Base-by-base conservation (phyloP, 53 echinoderm and acorn worm genomes). In the Patiria pectinifera region DNA sequence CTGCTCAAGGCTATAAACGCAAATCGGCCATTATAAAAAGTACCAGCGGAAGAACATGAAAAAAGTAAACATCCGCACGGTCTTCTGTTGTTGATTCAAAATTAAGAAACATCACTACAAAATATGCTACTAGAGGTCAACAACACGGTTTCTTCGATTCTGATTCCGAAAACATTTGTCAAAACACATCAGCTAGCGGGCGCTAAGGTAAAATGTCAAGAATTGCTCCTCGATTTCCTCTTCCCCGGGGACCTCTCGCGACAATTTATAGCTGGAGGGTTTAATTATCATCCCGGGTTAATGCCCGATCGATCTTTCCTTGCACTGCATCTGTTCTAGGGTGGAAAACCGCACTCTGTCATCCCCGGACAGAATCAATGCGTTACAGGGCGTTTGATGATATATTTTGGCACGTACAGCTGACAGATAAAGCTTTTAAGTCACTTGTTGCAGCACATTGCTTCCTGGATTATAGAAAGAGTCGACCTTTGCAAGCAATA, bases 261-360 rank as follows among this genome's bases (percentile, higher is more conserved):
- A 74, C 15, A 74, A 24, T 74, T 74, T 74, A 69, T 74, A 74
- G 74, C 74, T 74, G 11, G 0, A 74, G 74, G 24, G 74, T 74
- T 74, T 23, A 74, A 74, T 74, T 74, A 24, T 74, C 4, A 23
- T 23, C 24, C 22, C 22, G 74, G 74, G 74, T 74, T 74, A 74
- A 74, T 74, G 24, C 74, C 74, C 74, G 74, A 74, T 74, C 74
- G 9, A n/a, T 74, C 74, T 74, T n/a, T 74, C 74, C 74, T 74
- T 74, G 22, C 8, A 74, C 22, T 74, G 24, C 74, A 74, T 74
- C 74, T 74, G 74, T 74, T 74, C 74, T 53, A 23, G 74, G 24
- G 1, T 74, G 74, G 74, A 74, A 5, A 24, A 74, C 8, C 3
- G 4, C 74, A 74, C 74, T 74, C 74, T 74, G 74, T 74, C 74